Base-by-base conservation (phyloP, 2,888 invertebrate species). In the Tachystola acroxantha region DNA sequence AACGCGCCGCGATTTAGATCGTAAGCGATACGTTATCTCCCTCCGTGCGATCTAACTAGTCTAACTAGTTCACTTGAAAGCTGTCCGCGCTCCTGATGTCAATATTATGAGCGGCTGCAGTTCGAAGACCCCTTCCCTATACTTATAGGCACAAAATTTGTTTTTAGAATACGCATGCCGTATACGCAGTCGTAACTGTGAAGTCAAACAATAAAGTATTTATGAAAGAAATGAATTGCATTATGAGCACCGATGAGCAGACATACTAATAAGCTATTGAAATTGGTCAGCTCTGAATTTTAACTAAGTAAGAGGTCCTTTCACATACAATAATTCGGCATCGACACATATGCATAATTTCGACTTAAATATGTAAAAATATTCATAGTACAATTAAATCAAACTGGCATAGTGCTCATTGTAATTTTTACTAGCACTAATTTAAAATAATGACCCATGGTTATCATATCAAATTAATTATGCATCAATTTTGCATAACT, bases 41-140 rank as follows among this genome's bases (percentile, higher is more conserved):
- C 40, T 36, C 40, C 41, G 46, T 48, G 51, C 40, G 40, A 55
- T 48, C 45, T 43, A 57, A 65, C 66, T 53, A 51, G 64, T 67
- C 50, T 46, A 46, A 58, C 71, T 46, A 57, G 66, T 64, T 46
- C 45, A 40, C 61, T 67, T 42, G 70, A 72, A 75, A 74, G 68
- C 67, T 63, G 63, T 60, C 50, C 46, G 39, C 57, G 43, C 52
- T 62, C 56, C 52, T 50, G 50, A 49, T 50, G 57, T 56, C 54
- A 60, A 48, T 54, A 57, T 58, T 57, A 52, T 54, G 28, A 33
- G 29, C 4, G 10, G 24, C 30, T 28, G 40, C 56, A 48, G 69
- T 67, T 69, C 65, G 57, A 50, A 64, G 71, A 71, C 69, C 73
- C 59, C 50, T 52, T 60, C 68, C 61, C 54, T 57, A 65, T 65